phyloP scores from a whole-genome alignment of 2,113 vertebrate genomes.

The Columba janthina region DNA sequence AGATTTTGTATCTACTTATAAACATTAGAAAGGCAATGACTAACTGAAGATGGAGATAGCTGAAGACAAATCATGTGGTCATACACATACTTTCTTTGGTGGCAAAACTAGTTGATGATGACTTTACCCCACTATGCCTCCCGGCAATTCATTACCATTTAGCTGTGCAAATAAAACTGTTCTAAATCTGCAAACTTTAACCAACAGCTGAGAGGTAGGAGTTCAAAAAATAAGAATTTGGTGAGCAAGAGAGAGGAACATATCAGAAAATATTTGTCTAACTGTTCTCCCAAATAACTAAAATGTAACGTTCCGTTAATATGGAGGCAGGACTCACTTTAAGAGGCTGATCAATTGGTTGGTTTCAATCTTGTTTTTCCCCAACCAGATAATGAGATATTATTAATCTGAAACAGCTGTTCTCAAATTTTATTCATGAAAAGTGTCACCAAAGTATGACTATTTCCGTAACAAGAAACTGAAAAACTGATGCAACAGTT shows the following conservation, averaged over 20 bases:
- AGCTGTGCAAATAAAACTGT: background rate
- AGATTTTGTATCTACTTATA: background rate
- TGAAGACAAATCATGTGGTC: background rate
- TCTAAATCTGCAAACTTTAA: background rate
- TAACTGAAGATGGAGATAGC: background rate
- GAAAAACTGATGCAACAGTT: background rate
- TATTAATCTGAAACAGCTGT: slow-evolving; percentile 3
- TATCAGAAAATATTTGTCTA: background rate
- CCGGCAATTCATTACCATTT: background rate
- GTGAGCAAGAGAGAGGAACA: background rate
- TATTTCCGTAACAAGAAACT: background rate
- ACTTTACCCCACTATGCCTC: background rate
- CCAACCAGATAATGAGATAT: background rate
- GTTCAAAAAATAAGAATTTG: background rate
- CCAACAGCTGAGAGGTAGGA: background rate
- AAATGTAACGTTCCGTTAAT: background rate
- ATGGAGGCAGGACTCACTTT: background rate
- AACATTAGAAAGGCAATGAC: background rate
- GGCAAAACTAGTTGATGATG: background rate
- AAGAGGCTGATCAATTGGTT: background rate
- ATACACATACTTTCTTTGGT: background rate
- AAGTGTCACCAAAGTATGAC: background rate
- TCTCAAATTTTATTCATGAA: background rate
- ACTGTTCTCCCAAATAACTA: background rate
- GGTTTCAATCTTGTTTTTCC: background rate